These are phyloP conservation scores for Pantherophis guttatus DNA, from an alignment of 2,113 vertebrate species.

Conservation along the genomic window DNA sequence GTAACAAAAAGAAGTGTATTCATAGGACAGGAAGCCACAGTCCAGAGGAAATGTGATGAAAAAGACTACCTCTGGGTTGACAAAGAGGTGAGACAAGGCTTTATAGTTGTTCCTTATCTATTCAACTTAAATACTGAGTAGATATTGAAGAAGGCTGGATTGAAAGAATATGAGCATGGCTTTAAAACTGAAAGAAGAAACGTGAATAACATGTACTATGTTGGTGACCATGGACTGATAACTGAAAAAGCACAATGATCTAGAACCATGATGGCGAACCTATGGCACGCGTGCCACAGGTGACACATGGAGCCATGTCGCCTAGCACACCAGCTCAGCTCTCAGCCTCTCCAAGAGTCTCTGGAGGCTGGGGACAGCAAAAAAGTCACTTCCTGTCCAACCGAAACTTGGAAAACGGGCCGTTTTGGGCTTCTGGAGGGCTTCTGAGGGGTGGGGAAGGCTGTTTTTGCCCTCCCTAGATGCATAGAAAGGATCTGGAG, in stretches of 20 bases:
- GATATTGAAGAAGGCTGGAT: neutral
- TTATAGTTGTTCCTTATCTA: neutral
- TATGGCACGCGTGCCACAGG: too few relatives aligned
- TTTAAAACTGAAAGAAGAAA: neutral
- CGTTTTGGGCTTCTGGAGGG: too few relatives aligned
- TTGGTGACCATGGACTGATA: neutral
- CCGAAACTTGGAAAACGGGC: too few relatives aligned
- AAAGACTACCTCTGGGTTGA: neutral
- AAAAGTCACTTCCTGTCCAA: too few relatives aligned
- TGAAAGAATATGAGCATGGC: neutral
- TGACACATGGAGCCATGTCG: too few relatives aligned
- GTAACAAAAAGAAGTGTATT: neutral
- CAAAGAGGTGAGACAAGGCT: neutral
- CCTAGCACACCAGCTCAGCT: too few relatives aligned
- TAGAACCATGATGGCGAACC: neutral
- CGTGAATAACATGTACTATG: neutral
- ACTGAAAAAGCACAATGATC: neutral
- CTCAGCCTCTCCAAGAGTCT: too few relatives aligned
- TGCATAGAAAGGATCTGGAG: too few relatives aligned
- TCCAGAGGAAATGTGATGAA: neutral
- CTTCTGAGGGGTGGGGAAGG: too few relatives aligned
- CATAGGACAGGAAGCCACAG: neutral
- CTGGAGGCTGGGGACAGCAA: too few relatives aligned
- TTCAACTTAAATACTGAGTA: neutral
- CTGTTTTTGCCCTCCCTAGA: too few relatives aligned